Base-by-base conservation (phyloP, 2,797 vertebrate species). In the Cottoperca gobio region DNA sequence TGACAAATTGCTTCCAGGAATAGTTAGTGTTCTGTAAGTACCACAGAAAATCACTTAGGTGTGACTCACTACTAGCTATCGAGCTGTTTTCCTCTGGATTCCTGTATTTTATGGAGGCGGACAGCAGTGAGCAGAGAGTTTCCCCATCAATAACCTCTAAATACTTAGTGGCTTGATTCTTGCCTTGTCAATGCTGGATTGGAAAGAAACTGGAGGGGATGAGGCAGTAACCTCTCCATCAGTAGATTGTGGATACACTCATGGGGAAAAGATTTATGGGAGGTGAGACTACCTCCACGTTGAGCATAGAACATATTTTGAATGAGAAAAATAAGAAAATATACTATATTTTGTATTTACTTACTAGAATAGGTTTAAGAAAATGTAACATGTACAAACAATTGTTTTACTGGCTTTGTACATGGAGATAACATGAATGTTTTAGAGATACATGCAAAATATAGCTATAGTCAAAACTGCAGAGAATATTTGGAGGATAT, bases 121-220 rank as follows among this genome's bases (percentile, higher is more conserved):
- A 76, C 73, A 83, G 84, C 70, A 68, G 68, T 33, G 40, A 0
- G 16, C 70, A 76, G 73, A 73, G 79, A 77, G 87, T 83, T 83
- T 83, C 86, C 81, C 48, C 86, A 88, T 93, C 89, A 90, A 92
- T 93, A 93, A 85, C 79, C 78, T 77, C 84, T 82, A 86, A 91
- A 86, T 87, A 87, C 86, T 89, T 88, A 84, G 86, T 81, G 83
- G 82, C 76, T 86, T 85, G 60, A 84, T 70, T 88, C 73, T 65
- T 73, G 70, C 66, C 59, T 78, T 69, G 66, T 81, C 88, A 81
- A 70, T 87, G 72, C 53, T 48, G 76, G 71, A 70, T 61, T 78
- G 76, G 73, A 79, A 64, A 70, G 73, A 76, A 77, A 77, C 48
- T 61, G 62, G 49, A 77, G 69, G 73, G 75, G 61, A 68, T 50